Evolutionary conservation across 2,888 invertebrate genomes (phyloP).

Genomic region (Oscheius sp.): DNA sequence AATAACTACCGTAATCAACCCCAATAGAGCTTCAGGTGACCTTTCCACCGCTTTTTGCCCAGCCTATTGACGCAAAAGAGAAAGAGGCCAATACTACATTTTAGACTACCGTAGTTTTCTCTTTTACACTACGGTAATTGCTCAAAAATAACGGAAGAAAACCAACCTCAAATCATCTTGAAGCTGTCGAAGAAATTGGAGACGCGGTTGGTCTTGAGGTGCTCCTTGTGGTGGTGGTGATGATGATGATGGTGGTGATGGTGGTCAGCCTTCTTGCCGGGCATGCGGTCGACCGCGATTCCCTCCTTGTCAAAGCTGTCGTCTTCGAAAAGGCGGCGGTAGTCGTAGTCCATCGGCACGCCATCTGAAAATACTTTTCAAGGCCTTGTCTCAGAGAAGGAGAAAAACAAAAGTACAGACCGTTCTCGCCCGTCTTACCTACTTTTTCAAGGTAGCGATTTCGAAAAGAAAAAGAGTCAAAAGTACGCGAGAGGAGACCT

Average conservation of each 20-base stretch:
- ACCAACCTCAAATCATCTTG: background rate
- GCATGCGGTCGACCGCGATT: constrained; percentile 13
- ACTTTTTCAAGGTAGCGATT: constrained; percentile 8
- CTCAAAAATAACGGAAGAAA: background rate
- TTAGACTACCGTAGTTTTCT: too few relatives aligned
- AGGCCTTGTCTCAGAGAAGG: background rate
- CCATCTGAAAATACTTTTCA: constrained; percentile 2
- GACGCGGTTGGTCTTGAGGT: constrained; percentile 16
- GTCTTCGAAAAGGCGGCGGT: background rate
- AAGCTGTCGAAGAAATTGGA: constrained; percentile 24
- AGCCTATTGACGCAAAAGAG: too few relatives aligned
- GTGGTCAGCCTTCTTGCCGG: background rate
- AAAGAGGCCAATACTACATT: too few relatives aligned
- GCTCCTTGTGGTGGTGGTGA: constrained; percentile 20
- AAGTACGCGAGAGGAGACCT: constrained; percentile 99
- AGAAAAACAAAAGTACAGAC: constrained; percentile 19
- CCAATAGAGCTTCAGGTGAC: too few relatives aligned
- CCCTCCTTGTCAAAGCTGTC: constrained; percentile 9
- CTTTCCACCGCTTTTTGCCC: too few relatives aligned
- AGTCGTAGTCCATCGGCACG: background rate
- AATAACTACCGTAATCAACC: background rate
- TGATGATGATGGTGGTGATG: constrained; percentile 17
- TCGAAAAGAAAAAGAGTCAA: constrained; percentile 99
- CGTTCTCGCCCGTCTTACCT: constrained; percentile 7
- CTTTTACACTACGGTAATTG: background rate